Evolutionary conservation across 2,113 vertebrate species (phyloP), one percentile per base, ranked within the genome.

Genomic region (Fulica atra): DNA sequence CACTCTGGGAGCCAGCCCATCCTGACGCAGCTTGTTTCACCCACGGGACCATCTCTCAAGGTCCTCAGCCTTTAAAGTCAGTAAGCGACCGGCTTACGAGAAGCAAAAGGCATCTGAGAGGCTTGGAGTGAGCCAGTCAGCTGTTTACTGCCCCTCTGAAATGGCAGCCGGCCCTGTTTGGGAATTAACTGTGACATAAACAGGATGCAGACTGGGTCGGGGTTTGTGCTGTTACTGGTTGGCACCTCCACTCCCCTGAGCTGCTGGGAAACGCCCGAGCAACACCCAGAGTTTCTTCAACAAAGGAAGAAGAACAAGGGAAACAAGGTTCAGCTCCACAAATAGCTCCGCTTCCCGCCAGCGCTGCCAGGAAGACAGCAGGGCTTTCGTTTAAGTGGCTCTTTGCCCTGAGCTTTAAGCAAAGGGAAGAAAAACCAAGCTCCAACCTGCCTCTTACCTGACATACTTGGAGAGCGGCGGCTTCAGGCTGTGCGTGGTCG

Each of bases 391-490:
- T 48, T 29, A 60, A 68, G 89, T 36, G 83, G 83, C 92, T 94
- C 77, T 33, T 20, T 69, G 95, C 91, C 82, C 91, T 10, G 4
- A 66, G 79, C 87, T 66, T 66, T 7, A 5, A 33, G 36, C 36
- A 20, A 59, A 94, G 81, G 26, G 23, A 50, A 50, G 11, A 26
- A 53, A 53, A 53, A 53, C 24, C 12, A 0, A 10, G 5, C 5
- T 0, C 81, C 81, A 60, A 50, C 44, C 78, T 77, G 70, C 68
- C 42, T 89, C 98, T 95, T 95, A 99, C 99, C 99, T 98, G 98
- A 99, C 98, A 0, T 98, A 99, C 97, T 98, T 99, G 89, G 98
- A 98, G 17, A 98, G 96, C 0, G 99, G 98, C 61, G 99, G 99
- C 94, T 98, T 99, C 95, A 98, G 87, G 13, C 97, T 96, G 76